phyloP scores from a whole-genome alignment of 1,140 invertebrate genomes.

The Druon quercuslanigerum region DNA sequence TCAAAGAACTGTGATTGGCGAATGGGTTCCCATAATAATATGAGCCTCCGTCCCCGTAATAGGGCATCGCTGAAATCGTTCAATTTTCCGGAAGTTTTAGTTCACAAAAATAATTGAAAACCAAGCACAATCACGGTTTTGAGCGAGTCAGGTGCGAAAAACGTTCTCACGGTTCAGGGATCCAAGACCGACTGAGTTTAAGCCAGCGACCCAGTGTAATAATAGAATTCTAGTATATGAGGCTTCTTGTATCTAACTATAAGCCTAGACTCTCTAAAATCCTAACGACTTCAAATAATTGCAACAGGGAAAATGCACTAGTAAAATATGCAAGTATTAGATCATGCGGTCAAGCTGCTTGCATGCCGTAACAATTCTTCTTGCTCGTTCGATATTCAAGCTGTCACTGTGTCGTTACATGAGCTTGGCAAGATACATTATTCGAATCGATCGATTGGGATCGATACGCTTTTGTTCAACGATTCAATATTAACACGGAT shows the following conservation, averaged over 20 bases:
- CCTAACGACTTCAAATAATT: constrained; percentile 55
- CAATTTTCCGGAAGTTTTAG: background rate
- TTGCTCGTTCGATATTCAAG: background rate
- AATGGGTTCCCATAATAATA: constrained; percentile 68
- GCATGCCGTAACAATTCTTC: constrained; percentile 21
- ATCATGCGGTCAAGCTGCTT: constrained; percentile 26
- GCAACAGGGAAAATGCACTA: constrained; percentile 39
- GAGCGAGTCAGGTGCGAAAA: constrained; percentile 63
- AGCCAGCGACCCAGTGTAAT: constrained; percentile 73
- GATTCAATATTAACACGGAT: too few relatives aligned
- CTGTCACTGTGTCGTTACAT: background rate
- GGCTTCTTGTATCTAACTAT: constrained; percentile 67
- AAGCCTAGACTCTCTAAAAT: constrained; percentile 61
- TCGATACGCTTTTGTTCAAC: background rate
- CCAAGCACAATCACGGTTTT: constrained; percentile 42
- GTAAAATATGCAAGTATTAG: constrained; percentile 35
- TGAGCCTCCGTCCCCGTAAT: constrained; percentile 63
- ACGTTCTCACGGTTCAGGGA: constrained; percentile 74
- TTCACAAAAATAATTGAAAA: background rate
- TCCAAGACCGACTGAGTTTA: constrained; percentile 74
- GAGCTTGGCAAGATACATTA: background rate
- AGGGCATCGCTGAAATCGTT: constrained; percentile 60
- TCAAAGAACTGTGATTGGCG: constrained; percentile 71
- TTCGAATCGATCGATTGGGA: background rate
- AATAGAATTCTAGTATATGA: constrained; percentile 74